Evolutionary conservation across 2,113 vertebrate genomes (phyloP).

Genomic region (Platichthys flesus): DNA sequence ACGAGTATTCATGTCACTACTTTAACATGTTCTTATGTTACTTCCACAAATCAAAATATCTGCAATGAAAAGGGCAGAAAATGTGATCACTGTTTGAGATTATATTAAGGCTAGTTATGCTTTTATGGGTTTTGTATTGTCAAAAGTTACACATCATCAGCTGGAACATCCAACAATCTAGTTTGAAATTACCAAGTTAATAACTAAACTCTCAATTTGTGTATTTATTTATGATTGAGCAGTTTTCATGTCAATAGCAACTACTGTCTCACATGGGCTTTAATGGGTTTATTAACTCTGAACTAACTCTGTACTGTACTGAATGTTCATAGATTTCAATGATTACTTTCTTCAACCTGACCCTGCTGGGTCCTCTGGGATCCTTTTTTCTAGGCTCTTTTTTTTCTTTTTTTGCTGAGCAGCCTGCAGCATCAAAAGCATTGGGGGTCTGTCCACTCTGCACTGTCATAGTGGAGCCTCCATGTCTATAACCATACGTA

Average conservation of each 20-base stretch:
- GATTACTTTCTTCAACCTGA: not conserved
- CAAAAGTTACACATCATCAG: not conserved
- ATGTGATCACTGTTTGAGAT: not conserved
- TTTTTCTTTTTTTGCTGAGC: slow-evolving; percentile 55
- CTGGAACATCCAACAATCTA: not conserved
- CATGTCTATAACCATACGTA: slow-evolving; percentile 55
- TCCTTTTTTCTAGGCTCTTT: slow-evolving; percentile 45
- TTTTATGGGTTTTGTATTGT: not conserved
- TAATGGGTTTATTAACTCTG: not conserved
- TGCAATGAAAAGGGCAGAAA: no score
- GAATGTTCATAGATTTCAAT: not conserved
- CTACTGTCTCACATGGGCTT: not conserved
- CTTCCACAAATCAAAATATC: no score
- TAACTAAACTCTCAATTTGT: not conserved
- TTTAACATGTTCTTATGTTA: no score
- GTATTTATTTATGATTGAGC: not conserved
- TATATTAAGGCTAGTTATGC: not conserved
- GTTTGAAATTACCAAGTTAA: not conserved
- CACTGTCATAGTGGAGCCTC: slow-evolving; percentile 44
- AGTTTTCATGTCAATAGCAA: no score
- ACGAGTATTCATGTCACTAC: not conserved
- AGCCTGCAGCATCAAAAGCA: slow-evolving; percentile 36
- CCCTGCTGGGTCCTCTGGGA: not conserved
- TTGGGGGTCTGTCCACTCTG: slow-evolving; percentile 12
- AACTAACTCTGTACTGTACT: no score